Evolutionary conservation across 2,888 invertebrate species (phyloP), one percentile per base, ranked within the genome.

Genomic region (Clunio marinus): DNA sequence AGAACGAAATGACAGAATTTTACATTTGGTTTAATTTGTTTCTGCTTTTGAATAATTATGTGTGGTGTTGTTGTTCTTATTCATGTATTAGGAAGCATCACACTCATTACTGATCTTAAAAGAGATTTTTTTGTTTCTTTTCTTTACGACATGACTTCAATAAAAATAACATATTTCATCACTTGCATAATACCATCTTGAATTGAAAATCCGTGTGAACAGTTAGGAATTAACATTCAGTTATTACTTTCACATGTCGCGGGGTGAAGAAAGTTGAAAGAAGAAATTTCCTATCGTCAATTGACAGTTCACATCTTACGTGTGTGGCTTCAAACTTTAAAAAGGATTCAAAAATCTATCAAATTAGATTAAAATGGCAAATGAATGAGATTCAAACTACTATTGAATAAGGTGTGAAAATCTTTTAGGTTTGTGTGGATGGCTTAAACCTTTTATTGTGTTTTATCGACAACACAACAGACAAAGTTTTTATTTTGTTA

Each of bases 21-120:
- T 51, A 66, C 66, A 66, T 66, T 55, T 55, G 66, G 27, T 55
- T 66, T 66, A 66, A 55, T 66, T 66, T 66, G 66, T 65, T 65
- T 65, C 63, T 65, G 63, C 63, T 65, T 65, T 65, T 65, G 63
- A 65, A 46, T 65, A 41, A 65, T 65, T 65, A 65, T 65, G 28
- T 65, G 46, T 46, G 63, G 63, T 65, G 28, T 46, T 25, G 63
- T 65, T 65, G 32, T 13, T 10, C 24, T 62, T 62, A 35, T 51
- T 51, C n/a, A 51, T 51, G 51, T 22, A 51, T 57, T 57, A 57
- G 3, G 4, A 45, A 45, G 13, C 7, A n/a, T 15, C 17, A 45
- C 45, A 45, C 57, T 24, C 27, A 22, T 57, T n/a, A 10, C 5
- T 20, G 5, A 25, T 27, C 27, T 57, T 32, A 7, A 7, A 32